Evolutionary conservation across 1,140 invertebrate species (phyloP).

Genomic region (Cephus cinctus): DNA sequence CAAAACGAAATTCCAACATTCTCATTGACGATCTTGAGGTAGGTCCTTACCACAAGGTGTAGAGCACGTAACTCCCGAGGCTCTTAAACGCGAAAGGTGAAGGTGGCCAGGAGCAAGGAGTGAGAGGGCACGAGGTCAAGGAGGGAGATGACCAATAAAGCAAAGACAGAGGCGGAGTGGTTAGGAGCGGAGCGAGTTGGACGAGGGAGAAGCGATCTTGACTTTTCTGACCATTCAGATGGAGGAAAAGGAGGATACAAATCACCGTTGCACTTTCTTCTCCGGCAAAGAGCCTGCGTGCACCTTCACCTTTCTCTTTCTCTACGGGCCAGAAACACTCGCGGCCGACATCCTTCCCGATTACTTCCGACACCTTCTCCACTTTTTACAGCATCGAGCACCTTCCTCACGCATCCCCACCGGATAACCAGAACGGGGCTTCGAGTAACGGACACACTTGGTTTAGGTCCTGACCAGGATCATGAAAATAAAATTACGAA

Average conservation of each 20-base stretch:
- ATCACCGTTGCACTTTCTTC: slow-evolving; percentile 48
- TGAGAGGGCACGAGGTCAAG: slow-evolving; percentile 3
- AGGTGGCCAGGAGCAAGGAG: slow-evolving; percentile 10
- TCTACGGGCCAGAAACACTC: slow-evolving; percentile 14
- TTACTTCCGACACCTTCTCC: slow-evolving; percentile 13
- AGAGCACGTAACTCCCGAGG: no score
- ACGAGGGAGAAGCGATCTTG: slow-evolving; percentile 7
- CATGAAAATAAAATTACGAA: no score
- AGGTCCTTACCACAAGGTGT: no score
- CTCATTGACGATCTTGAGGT: slow-evolving; percentile 15
- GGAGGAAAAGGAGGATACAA: no score
- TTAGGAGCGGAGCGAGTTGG: not conserved
- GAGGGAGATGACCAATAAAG: slow-evolving; percentile 8
- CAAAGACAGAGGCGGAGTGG: slow-evolving; percentile 13
- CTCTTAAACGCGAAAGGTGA: slow-evolving; percentile 11
- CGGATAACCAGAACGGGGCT: no score
- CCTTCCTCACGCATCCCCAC: not conserved
- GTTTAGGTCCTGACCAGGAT: no score
- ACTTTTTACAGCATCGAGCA: slow-evolving; percentile 28
- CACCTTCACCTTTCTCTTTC: slow-evolving; percentile 52
- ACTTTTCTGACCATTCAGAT: no score
- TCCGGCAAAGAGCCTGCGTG: slow-evolving; percentile 27
- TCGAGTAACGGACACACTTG: no score
- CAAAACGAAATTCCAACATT: no score
- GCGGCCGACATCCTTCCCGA: not conserved